Base-by-base conservation (phyloP, 2,113 vertebrate species). In the Nettapus auritus region DNA sequence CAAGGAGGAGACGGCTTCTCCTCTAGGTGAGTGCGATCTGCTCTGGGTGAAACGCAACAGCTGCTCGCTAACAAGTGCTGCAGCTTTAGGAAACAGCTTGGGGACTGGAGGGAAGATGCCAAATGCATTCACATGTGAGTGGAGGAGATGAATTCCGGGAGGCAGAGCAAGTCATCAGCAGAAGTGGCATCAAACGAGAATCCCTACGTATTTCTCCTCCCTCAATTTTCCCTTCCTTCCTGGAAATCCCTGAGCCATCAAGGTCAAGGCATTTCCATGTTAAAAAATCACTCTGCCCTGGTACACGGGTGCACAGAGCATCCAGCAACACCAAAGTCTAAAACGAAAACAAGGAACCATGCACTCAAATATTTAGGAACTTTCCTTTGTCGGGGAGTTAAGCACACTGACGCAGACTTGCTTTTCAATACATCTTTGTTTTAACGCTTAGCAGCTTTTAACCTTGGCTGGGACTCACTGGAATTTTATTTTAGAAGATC, bases 361-460 rank as follows among this genome's bases (percentile, higher is more conserved):
- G 80, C 38, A 28, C 71, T 82, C 69, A 90, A 76, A 17, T 52
- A 62, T 46, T 73, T 80, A 82, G 73, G 74, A 90, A 82, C 55
- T 74, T 69, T 26, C 86, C 81, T 93, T 66, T 87, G 70, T 69
- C 57, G 59, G 15, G 55, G 67, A 34, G 17, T 79, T 34, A 82
- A 94, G 88, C 78, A 74, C 44, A 29, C 33, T 56, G 63, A 86
- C 3, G 7, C 91, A 83, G 68, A 60, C 40, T 76, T 85, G 82
- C 88, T 95, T 82, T 74, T 89, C 95, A 93, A 84, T 64, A 87
- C 55, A 13, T 74, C 89, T 82, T 90, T 96, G 94, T 96, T 91
- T 94, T 86, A 95, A 81, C 69, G 71, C 46, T 94, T 88, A 94
- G 73, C 73, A 90, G 93, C 86, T 95, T 69, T 95, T 87, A 92